A percentile compares a stretch with the other conserved stretches of the same genome.
phyloP scores from a whole-genome alignment of 2,888 invertebrate species.

The Meandrusa payeni region DNA sequence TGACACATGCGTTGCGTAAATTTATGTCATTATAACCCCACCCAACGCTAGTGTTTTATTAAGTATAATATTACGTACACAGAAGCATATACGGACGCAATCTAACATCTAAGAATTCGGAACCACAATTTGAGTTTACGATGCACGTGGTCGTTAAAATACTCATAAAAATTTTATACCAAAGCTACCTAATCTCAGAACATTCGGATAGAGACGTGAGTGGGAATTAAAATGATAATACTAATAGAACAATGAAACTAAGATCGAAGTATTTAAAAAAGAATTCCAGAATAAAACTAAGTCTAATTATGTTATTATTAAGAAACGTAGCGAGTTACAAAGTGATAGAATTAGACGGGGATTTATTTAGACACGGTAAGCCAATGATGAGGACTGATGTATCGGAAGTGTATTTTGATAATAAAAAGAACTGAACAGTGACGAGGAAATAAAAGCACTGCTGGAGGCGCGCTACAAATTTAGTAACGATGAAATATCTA shows the following conservation, averaged over 20 bases:
- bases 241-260: constrained; percentile 13
- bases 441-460: constrained; percentile 48
- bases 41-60: not conserved
- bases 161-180: constrained; percentile 20
- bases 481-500: constrained; percentile 57
- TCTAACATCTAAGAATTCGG: not conserved
- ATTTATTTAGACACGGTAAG: constrained; percentile 6
- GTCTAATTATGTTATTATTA: constrained; percentile 4
- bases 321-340: constrained; percentile 8
- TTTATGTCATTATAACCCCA: no score
- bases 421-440: constrained; percentile 28
- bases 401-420: constrained; percentile 7
- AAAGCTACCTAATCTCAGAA: constrained; percentile 1
- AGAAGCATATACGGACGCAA: not conserved
- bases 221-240: constrained; percentile 9
- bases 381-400: constrained; percentile 2
- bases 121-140: constrained; percentile 19
- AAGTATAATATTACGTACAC: not conserved
- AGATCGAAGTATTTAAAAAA: not conserved
- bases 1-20: no score
- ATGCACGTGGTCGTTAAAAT: constrained; percentile 17
- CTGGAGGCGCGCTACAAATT: constrained; percentile 67
- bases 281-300: not conserved
- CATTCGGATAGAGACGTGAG: not conserved
- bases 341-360: constrained; percentile 6